A percentile compares a stretch with the other conserved stretches of the same genome.
These are phyloP conservation scores for Zygaena filipendulae DNA, from an alignment of 2,888 invertebrate species.

Conservation along the genomic window DNA sequence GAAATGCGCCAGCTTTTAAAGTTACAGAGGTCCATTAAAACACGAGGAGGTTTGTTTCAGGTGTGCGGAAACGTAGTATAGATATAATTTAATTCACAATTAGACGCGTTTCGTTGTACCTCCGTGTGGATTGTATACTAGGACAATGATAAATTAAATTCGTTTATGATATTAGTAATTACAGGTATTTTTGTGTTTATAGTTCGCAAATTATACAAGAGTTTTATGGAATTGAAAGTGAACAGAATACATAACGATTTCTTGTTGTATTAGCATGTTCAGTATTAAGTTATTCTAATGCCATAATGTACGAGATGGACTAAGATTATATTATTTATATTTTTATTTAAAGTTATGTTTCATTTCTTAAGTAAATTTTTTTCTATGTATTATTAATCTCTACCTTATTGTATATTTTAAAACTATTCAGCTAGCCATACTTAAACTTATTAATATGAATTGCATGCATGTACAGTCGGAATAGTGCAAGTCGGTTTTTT, in stretches of 20 bases:
- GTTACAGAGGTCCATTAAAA: no score
- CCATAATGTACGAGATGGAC: slow-evolving; percentile 63
- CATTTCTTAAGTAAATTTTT: slow-evolving; percentile 40
- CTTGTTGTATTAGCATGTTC: slow-evolving; percentile 65
- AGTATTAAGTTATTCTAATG: slow-evolving; percentile 59
- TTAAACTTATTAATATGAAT: slow-evolving; percentile 44
- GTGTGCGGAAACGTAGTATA: no score
- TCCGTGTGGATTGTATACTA: no score
- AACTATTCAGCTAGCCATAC: slow-evolving; percentile 45
- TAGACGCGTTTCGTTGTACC: no score
- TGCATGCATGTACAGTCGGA: slow-evolving; percentile 63
- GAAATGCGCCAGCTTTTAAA: no score
- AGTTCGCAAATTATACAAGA: no score
- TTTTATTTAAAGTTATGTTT: slow-evolving; percentile 33
- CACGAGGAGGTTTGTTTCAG: no score
- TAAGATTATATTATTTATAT: slow-evolving; percentile 36
- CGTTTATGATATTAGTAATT: no score
- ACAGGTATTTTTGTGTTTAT: no score
- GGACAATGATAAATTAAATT: no score
- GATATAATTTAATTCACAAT: no score
- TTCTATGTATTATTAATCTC: slow-evolving; percentile 31
- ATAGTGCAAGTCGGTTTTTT: slow-evolving; percentile 60
- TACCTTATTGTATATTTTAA: slow-evolving; percentile 37
- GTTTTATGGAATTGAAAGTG: no score
- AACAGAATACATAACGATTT: slow-evolving; percentile 55